phyloP scores from a whole-genome alignment of 1,140 invertebrate species.

The Caenorhabditis tropicalis region DNA sequence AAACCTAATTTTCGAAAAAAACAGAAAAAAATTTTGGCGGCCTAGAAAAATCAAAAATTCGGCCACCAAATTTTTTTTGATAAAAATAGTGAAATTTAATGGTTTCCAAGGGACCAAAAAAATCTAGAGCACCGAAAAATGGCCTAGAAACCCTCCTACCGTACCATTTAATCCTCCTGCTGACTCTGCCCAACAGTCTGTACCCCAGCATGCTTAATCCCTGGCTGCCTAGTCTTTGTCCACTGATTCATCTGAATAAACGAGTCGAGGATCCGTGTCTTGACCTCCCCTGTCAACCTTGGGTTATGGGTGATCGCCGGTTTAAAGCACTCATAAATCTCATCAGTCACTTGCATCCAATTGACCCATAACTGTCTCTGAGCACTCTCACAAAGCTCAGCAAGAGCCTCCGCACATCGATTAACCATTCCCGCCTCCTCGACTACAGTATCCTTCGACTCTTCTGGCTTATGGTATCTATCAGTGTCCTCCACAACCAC shows the following conservation, averaged over 20 bases:
- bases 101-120: too few relatives aligned
- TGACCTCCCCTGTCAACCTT: neutral
- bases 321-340: neutral
- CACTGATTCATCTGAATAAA: slow-evolving; percentile 21
- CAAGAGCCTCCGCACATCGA: neutral
- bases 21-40: too few relatives aligned
- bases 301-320: neutral
- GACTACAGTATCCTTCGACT: neutral
- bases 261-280: neutral
- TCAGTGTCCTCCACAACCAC: neutral
- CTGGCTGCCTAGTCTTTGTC: neutral
- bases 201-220: neutral
- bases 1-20: too few relatives aligned
- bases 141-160: too few relatives aligned
- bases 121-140: too few relatives aligned
- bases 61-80: too few relatives aligned
- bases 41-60: too few relatives aligned
- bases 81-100: too few relatives aligned
- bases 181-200: too few relatives aligned
- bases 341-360: neutral
- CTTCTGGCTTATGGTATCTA: neutral
- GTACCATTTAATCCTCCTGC: too few relatives aligned
- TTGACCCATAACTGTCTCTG: neutral
- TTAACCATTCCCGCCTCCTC: neutral
- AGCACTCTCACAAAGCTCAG: neutral